Conservation (phyloP, 2,888 invertebrate species). For the Calliopum simillimum region DNA sequence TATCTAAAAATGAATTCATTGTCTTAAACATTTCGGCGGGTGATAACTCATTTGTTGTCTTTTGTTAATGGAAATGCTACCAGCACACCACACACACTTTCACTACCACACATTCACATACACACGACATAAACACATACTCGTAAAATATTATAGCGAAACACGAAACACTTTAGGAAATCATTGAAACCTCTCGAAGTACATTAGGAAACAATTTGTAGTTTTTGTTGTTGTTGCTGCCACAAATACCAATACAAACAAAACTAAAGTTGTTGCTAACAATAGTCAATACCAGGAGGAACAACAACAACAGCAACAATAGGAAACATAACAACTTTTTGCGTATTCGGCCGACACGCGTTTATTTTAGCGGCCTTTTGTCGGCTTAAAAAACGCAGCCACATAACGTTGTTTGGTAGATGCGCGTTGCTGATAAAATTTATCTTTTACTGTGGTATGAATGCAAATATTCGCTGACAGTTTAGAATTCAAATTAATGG, state of each 20-base stretch:
- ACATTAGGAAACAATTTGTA: slow-evolving; percentile 34
- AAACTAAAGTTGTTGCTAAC: neutral
- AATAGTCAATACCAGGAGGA: neutral
- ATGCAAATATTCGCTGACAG: too few species aligned
- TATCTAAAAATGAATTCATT: slow-evolving; percentile 3
- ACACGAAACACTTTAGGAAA: slow-evolving; percentile 31
- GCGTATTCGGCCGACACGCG: neutral
- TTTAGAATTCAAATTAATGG: too few species aligned
- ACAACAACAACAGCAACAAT: neutral
- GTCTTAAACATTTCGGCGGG: slow-evolving; percentile 11
- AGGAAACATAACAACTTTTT: neutral
- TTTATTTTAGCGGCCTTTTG: neutral
- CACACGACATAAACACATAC: neutral
- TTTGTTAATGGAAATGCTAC: neutral
- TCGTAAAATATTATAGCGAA: slow-evolving; percentile 28
- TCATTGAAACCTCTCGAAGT: slow-evolving; percentile 29
- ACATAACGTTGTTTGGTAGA: too few species aligned
- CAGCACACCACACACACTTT: too few species aligned
- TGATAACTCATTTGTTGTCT: neutral
- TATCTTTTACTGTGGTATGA: too few species aligned
- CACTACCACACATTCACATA: neutral
- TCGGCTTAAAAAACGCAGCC: too few species aligned
- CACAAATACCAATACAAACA: neutral
- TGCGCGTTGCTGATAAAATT: too few species aligned
- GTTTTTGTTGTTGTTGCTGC: neutral